Evolutionary conservation across 1,140 invertebrate species (phyloP).

Genomic region (Ostrea denselamellosa): DNA sequence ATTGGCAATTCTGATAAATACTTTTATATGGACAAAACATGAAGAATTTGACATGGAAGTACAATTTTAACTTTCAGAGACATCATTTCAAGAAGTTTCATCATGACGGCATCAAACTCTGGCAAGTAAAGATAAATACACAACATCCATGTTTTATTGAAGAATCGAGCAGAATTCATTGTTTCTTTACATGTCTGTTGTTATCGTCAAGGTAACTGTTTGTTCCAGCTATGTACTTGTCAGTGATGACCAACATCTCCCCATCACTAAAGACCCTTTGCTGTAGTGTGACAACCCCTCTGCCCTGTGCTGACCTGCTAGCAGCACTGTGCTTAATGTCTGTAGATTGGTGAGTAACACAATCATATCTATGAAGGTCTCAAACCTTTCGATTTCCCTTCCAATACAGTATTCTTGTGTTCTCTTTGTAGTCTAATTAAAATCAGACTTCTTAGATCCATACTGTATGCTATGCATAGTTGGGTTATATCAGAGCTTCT

Average conservation of each 20-base stretch:
- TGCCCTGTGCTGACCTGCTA: conserved; percentile 47
- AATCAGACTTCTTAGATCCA: no score
- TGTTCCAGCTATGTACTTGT: conserved; percentile 41
- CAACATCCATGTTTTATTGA: neutral
- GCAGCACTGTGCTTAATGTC: conserved; percentile 48
- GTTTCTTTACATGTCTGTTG: neutral
- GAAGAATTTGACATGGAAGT: neutral
- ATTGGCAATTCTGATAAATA: no score
- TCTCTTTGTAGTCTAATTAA: no score
- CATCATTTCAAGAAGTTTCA: neutral
- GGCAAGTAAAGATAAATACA: neutral
- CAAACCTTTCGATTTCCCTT: no score
- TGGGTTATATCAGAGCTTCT: no score
- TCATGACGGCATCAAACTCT: neutral
- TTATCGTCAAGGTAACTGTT: neutral
- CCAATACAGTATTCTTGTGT: no score
- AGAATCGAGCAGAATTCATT: neutral
- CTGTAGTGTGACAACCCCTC: conserved; percentile 48
- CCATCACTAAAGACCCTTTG: conserved; percentile 47
- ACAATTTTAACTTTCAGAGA: conserved; percentile 8
- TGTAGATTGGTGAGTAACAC: conserved; percentile 44
- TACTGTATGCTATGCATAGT: no score
- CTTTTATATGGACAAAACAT: no score
- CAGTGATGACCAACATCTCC: conserved; percentile 26
- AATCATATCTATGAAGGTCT: neutral